Conservation (phyloP, 1,140 invertebrate species). For the Drosophila funebris region DNA sequence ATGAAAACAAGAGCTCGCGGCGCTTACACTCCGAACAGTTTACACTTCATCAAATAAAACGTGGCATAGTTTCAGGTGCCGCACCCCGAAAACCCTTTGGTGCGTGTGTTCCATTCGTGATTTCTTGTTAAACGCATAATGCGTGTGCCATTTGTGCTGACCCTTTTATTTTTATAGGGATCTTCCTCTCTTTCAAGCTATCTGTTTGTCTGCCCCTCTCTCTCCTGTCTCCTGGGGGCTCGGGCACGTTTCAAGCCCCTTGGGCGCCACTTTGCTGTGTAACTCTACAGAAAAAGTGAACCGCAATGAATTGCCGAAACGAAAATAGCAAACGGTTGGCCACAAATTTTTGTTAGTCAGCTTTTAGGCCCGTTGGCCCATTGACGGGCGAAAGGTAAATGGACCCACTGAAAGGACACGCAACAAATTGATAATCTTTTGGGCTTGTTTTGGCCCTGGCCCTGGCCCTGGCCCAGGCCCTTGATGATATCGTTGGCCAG, state of each 20-base stretch:
- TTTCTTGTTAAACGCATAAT: constrained; percentile 60
- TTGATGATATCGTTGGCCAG: constrained; percentile 46
- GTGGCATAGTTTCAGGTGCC: constrained; percentile 31
- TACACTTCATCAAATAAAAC: constrained; percentile 69
- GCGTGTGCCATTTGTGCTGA: constrained; percentile 50
- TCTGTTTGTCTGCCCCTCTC: neutral
- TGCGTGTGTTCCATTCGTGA: constrained; percentile 40
- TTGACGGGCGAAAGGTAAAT: constrained; percentile 29
- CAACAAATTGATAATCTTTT: constrained; percentile 61
- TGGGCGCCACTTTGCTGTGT: constrained; percentile 47
- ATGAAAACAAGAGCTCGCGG: constrained; percentile 29
- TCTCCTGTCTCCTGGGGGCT: neutral
- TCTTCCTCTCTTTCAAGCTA: too few relatives aligned
- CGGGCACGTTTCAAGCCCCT: constrained; percentile 50
- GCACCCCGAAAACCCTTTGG: constrained; percentile 14
- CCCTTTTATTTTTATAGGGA: too few relatives aligned
- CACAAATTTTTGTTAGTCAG: constrained; percentile 49
- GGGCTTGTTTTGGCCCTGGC: neutral
- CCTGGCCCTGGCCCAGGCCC: neutral
- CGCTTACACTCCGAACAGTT: constrained; percentile 46
- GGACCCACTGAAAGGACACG: constrained; percentile 45
- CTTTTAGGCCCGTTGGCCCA: constrained; percentile 22
- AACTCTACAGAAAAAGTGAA: constrained; percentile 19
- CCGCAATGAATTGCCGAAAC: constrained; percentile 61
- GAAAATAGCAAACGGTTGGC: constrained; percentile 37